Evolutionary conservation across 1,140 invertebrate genomes (phyloP).

Genomic region (Popillia japonica): DNA sequence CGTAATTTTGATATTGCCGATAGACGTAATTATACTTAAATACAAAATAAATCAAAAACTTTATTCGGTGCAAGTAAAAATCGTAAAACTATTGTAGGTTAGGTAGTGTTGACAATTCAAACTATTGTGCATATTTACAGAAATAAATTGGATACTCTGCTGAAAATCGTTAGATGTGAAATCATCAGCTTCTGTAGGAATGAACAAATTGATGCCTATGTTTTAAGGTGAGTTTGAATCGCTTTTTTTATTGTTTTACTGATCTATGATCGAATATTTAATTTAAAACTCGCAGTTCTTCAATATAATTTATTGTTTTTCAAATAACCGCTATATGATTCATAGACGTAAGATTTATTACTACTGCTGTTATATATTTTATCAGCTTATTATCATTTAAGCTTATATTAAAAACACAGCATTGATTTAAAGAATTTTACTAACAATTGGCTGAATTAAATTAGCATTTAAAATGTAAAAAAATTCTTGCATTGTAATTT

Average conservation of each 20-base stretch:
- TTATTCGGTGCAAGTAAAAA: background rate
- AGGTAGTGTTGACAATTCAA: slow-evolving; percentile 24
- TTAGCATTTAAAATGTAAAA: too few species aligned
- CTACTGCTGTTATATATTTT: too few species aligned
- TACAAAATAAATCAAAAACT: too few species aligned
- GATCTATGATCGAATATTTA: background rate
- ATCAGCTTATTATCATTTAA: too few species aligned
- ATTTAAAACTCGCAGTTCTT: too few species aligned
- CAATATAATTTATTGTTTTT: slow-evolving; percentile 13
- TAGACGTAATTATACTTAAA: too few species aligned
- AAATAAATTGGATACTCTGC: slow-evolving; percentile 69
- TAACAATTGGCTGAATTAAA: too few species aligned
- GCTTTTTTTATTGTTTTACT: slow-evolving; percentile 47
- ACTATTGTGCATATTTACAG: slow-evolving; percentile 48
- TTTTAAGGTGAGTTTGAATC: slow-evolving; percentile 81
- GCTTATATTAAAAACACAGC: too few species aligned
- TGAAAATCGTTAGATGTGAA: slow-evolving; percentile 94
- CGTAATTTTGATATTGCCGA: background rate
- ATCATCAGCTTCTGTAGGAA: slow-evolving; percentile 93
- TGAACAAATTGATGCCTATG: slow-evolving; percentile 93
- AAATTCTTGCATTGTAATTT: too few species aligned
- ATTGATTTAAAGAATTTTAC: too few species aligned
- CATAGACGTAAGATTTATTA: too few species aligned
- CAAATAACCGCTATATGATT: too few species aligned
- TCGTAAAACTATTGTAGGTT: slow-evolving; percentile 11